These are phyloP conservation scores for Anoncus sp. DNA, from an alignment of 2,888 invertebrate genomes.

Conservation along the genomic window DNA sequence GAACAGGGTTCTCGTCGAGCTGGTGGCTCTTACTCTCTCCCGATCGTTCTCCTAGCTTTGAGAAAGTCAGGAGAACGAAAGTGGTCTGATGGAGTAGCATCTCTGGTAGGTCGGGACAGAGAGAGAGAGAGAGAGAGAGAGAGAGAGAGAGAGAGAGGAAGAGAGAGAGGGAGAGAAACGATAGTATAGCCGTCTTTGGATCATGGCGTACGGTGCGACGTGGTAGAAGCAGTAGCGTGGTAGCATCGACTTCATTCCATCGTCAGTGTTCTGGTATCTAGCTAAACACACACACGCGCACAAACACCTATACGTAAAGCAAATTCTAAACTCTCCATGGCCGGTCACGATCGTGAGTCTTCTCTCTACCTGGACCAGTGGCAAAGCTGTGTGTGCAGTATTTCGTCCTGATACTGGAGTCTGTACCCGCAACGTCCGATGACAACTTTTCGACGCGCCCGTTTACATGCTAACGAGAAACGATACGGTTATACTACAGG, in stretches of 20 bases:
- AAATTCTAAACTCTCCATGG: conserved; percentile 53
- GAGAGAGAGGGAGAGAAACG: neutral
- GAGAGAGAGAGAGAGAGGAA: conserved; percentile 30
- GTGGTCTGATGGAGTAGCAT: conserved; percentile 41
- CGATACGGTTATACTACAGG: neutral
- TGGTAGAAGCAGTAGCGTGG: conserved; percentile 3
- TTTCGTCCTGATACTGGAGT: conserved; percentile 21
- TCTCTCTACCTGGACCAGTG: neutral
- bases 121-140: conserved; percentile 3
- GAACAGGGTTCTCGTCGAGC: conserved; percentile 29
- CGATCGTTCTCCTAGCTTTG: conserved; percentile 40
- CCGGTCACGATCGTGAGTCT: conserved; percentile 21
- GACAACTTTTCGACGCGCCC: conserved; percentile 21
- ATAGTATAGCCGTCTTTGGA: conserved; percentile 19
- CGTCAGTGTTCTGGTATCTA: conserved; percentile 22
- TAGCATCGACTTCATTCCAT: conserved; percentile 27
- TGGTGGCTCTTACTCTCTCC: conserved; percentile 35
- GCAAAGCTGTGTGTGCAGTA: conserved; percentile 4
- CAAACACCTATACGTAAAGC: conserved; percentile 42
- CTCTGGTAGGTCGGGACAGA: conserved; percentile 23
- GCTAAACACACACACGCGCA: conserved; percentile 2
- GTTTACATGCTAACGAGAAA: conserved; percentile 31
- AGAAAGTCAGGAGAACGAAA: conserved; percentile 29
- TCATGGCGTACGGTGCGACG: conserved; percentile 24
- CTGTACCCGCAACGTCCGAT: conserved; percentile 2